Base-by-base conservation (phyloP, 1,140 invertebrate species). In the Drosophila repletoides region DNA sequence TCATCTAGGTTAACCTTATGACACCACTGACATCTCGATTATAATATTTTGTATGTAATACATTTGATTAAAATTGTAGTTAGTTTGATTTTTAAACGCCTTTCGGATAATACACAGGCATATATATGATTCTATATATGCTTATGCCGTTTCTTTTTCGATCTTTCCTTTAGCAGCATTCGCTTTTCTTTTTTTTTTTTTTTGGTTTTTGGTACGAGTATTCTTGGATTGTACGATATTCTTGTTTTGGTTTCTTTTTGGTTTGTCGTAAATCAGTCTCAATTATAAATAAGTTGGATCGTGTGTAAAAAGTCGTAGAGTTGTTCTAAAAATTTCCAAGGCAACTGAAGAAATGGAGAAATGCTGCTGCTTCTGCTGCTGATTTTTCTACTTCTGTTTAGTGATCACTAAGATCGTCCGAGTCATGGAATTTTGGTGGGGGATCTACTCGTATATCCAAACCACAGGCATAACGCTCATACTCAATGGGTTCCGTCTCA, bases 271-370 rank as follows among this genome's bases (percentile, higher is more conserved):
- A 86, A 86, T 86, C 80, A 86, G 80, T 86, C 80, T 86, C 80
- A 86, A 79, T 87, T 86, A 86, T 77, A 86, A 86, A 86, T 80
- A 86, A 86, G 72, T 86, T 80, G 79, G 79, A 84, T 84, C 36
- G 28, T 64, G 61, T 81, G 79, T 83, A 84, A 72, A 83, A 79
- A 69, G 63, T 79, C 48, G 45, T 67, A 79, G 79, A 81, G 53
- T 84, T 73, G 24, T 60, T 79, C 67, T 74, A 75, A 83, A 76
- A 83, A 66, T 65, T 65, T 74, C 28, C 70, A 86, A 83, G 80
- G 79, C 74, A 79, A 83, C 75, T 56, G 33, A 83, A 81, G 29
- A 81, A 79, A 74, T 79, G 58, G 51, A 75, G n/a, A 84, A 79
- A 79, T 73, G 80, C 80, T 87, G 76, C 71, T 66, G 6, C 22